Evolutionary conservation across 1,140 invertebrate genomes (phyloP).

Genomic region (Apis mellifera): Amel_HAv3.1 CM009936.2:9661001-9661500

Average conservation of each 20-base stretch:
- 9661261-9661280: too few species aligned
- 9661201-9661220: too few species aligned
- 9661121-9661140: conserved; percentile 76
- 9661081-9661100: conserved; percentile 82
- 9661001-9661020: conserved; percentile 81
- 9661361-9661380: background rate
- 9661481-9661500: background rate
- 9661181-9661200: too few species aligned
- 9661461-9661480: conserved; percentile 21
- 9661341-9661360: background rate
- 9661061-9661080: conserved; percentile 83
- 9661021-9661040: conserved; percentile 83
- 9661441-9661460: background rate
- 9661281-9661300: too few species aligned
- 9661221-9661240: too few species aligned
- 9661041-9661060: conserved; percentile 82
- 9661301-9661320: too few species aligned
- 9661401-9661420: background rate
- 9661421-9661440: conserved; percentile 24
- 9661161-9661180: too few species aligned
- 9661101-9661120: conserved; percentile 82
- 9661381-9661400: background rate
- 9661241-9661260: too few species aligned
- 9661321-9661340: too few species aligned
- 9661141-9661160: too few species aligned